Conservation (phyloP, 2,888 invertebrate genomes). For the Myopa testacea region DNA sequence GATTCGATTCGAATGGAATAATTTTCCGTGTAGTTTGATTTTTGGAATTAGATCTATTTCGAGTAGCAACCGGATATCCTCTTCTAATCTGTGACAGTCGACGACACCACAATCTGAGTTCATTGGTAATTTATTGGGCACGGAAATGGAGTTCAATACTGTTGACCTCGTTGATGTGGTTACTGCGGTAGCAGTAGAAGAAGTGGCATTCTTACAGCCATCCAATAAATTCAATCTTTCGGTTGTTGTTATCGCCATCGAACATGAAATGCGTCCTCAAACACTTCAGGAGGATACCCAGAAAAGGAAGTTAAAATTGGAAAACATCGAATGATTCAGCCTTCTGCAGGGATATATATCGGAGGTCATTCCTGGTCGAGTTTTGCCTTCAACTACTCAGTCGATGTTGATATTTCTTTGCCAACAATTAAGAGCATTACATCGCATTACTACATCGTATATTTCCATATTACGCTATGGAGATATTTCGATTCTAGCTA, state of each 20-base stretch:
- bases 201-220: too few species aligned
- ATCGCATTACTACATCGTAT: too few species aligned
- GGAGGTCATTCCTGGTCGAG: neutral
- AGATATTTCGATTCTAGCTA: neutral
- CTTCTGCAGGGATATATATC: too few species aligned
- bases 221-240: too few species aligned
- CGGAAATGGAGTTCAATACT: slow-evolving; percentile 12
- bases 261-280: too few species aligned
- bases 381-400: too few species aligned
- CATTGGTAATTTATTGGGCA: slow-evolving; percentile 21
- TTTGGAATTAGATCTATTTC: slow-evolving; percentile 5
- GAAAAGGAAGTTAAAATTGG: neutral
- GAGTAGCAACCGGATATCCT: slow-evolving; percentile 30
- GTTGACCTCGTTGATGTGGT: slow-evolving; percentile 15
- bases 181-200: neutral
- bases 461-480: neutral
- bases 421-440: neutral
- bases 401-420: neutral
- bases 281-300: too few species aligned
- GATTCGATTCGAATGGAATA: too few species aligned
- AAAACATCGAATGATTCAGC: slow-evolving; percentile 7
- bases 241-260: too few species aligned
- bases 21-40: neutral
- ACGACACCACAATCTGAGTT: neutral
- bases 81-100: slow-evolving; percentile 5